These are phyloP conservation scores for Conomelus anceps DNA, from an alignment of 2,888 invertebrate species.

Conservation along the genomic window DNA sequence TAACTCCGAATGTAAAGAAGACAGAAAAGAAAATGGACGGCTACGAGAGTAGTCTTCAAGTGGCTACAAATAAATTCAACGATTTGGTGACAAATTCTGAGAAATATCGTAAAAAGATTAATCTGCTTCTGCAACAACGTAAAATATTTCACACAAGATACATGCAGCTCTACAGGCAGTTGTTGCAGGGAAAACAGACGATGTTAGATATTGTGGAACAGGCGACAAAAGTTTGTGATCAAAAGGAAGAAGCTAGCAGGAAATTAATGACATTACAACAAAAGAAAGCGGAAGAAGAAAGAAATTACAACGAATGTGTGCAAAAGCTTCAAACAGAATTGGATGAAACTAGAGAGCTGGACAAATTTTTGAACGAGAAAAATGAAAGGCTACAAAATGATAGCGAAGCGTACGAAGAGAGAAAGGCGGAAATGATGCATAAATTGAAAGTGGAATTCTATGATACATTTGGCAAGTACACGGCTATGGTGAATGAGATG, in stretches of 20 bases:
- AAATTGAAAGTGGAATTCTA: neutral
- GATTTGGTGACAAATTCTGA: neutral
- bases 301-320: neutral
- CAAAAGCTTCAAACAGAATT: neutral
- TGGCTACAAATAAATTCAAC: neutral
- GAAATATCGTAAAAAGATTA: neutral
- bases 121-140: neutral
- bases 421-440: neutral
- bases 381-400: neutral
- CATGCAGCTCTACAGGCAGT: neutral
- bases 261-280: slow-evolving; percentile 75
- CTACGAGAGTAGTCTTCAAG: neutral
- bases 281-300: slow-evolving; percentile 43
- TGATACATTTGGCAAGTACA: neutral
- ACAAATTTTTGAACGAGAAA: neutral
- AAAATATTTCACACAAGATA: neutral
- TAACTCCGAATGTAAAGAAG: neutral
- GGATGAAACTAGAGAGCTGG: neutral
- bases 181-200: neutral
- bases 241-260: slow-evolving; percentile 46
- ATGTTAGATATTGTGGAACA: slow-evolving; percentile 1
- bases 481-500: neutral
- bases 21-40: neutral
- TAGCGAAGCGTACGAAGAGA: neutral
- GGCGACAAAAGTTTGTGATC: neutral